Base-by-base conservation (phyloP, 2,797 vertebrate species). In the Tapirus indicus region DNA sequence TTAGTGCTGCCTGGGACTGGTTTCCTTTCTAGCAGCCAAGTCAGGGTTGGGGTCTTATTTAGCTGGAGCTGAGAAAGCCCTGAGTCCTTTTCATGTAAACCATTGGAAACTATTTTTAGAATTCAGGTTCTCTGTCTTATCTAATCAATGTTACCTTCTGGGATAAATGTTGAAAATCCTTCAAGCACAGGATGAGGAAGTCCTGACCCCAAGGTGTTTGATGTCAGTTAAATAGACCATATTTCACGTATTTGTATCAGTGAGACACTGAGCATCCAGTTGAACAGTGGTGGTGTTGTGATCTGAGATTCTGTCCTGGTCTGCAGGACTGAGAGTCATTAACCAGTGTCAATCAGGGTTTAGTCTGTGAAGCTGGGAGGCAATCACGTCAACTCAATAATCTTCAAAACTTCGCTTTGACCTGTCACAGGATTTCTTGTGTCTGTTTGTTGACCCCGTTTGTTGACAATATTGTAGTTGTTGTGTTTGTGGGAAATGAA, bases 41-140 rank as follows among this genome's bases (percentile, higher is more conserved):
- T 71, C 60, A 88, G 54, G 58, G 49, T 85, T 94, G 56, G 41
- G 27, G 12, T 84, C 38, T 32, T 47, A 69, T 58, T 85, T 83
- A 91, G 27, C 32, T 58, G 49, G 68, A 94, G 82, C 79, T 91
- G 78, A 75, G 69, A 95, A 95, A 96, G 38, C 23, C 49, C 35
- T 64, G 64, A 94, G 14, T 4, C 92, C 23, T 91, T 95, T 92
- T 88, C 49, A 87, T 35, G 92, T 68, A 85, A 95, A 94, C 60
- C 35, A 35, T 23, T 91, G 38, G 79, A 79, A 97, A 72, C 44
- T 64, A 62, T 49, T 95, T 94, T 95, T 95, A 97, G 86, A 93
- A 91, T 86, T 87, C 87, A 47, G 91, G n/a, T 52, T 44, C 41
- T 88, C 82, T 69, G 6, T 82, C 58, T 95, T 94, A 38, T n/a